A percentile compares a stretch with the other conserved stretches of the same genome.
phyloP scores from a whole-genome alignment of 2,888 invertebrate genomes.

The Melipona beecheii region DNA sequence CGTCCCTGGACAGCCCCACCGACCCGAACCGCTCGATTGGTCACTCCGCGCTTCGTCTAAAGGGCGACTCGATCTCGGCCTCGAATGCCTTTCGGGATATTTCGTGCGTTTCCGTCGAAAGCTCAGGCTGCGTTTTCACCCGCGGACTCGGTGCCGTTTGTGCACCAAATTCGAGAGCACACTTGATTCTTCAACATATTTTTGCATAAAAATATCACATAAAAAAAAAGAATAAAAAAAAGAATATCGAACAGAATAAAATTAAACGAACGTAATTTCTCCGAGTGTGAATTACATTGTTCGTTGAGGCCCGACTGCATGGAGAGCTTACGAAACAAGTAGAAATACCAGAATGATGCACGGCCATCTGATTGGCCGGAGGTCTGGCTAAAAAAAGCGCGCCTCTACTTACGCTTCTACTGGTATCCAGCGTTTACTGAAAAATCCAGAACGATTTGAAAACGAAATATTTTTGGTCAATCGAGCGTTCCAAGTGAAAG shows the following conservation, averaged over 20 bases:
- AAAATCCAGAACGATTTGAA: constrained; percentile 14
- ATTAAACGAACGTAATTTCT: background rate
- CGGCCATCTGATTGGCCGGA: constrained; percentile 46
- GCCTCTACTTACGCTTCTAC: constrained; percentile 46
- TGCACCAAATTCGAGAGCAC: background rate
- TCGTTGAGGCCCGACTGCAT: too few species aligned
- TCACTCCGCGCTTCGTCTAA: constrained; percentile 70
- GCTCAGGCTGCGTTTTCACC: constrained; percentile 63
- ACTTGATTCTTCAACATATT: background rate
- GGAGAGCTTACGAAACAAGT: constrained; percentile 43
- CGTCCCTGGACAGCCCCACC: constrained; percentile 59
- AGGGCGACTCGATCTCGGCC: constrained; percentile 63
- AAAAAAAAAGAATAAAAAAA: too few species aligned
- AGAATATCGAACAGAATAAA: background rate
- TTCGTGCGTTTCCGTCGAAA: constrained; percentile 63
- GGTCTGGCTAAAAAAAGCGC: constrained; percentile 53
- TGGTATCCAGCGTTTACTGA: constrained; percentile 16
- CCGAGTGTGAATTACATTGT: background rate
- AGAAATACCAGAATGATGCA: constrained; percentile 29
- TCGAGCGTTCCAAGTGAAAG: background rate
- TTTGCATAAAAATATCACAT: background rate
- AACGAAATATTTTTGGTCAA: background rate
- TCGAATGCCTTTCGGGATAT: constrained; percentile 60
- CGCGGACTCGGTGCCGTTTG: background rate
- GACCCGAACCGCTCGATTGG: constrained; percentile 73